phyloP scores from a whole-genome alignment of 2,888 invertebrate genomes.

The Lordiphosa andalusiaca region DNA sequence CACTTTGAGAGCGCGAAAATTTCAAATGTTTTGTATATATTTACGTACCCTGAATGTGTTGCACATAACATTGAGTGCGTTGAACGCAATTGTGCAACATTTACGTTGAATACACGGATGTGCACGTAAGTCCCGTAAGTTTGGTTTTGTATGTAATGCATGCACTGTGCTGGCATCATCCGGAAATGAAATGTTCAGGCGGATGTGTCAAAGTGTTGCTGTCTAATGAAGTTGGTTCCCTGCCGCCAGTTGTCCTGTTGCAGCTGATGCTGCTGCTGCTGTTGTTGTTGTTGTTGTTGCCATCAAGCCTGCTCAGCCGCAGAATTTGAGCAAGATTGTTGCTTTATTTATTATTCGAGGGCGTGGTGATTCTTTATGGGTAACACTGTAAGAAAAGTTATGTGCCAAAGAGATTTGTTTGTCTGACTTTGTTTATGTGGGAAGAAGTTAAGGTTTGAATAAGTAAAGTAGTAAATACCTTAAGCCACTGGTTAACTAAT shows the following conservation, averaged over 20 bases:
- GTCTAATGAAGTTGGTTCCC: conserved; percentile 42
- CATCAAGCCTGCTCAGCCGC: conserved; percentile 31
- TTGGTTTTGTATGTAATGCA: conserved; percentile 35
- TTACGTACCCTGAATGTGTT: neutral
- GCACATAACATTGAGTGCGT: conserved; percentile 1
- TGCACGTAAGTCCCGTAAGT: conserved; percentile 32
- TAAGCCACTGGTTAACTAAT: no score
- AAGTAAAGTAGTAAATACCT: no score
- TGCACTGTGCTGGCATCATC: conserved; percentile 20
- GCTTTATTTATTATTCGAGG: conserved; percentile 45
- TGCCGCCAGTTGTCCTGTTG: conserved; percentile 1
- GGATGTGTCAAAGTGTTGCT: conserved; percentile 56
- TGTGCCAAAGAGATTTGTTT: no score
- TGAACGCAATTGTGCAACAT: neutral
- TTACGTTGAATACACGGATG: conserved; percentile 4
- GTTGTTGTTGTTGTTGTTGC: conserved; percentile 16
- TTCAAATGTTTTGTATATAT: neutral
- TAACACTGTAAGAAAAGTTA: neutral
- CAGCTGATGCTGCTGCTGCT: neutral
- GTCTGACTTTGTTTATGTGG: no score
- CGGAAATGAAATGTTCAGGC: conserved; percentile 51
- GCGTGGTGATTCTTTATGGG: conserved; percentile 10
- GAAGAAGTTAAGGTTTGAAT: no score
- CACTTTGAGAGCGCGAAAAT: neutral
- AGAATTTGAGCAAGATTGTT: conserved; percentile 56